These are phyloP conservation scores for Chlorodrepanis virens DNA, from an alignment of 2,113 vertebrate genomes.

Conservation along the genomic window DNA sequence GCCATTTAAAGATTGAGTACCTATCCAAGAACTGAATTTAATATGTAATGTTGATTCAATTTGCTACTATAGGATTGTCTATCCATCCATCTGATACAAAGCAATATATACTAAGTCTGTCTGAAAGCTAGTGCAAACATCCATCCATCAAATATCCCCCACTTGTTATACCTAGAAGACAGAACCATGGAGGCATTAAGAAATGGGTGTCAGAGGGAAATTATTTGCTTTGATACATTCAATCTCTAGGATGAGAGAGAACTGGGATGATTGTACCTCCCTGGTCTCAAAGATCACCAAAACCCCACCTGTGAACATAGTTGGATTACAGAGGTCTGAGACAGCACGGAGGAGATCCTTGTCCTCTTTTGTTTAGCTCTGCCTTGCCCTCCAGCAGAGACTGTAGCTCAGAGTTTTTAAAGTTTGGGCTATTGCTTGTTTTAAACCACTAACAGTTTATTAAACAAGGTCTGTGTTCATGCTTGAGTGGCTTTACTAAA, in stretches of 20 bases:
- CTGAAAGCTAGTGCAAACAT: not conserved
- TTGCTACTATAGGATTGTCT: not conserved
- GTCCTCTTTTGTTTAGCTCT: not conserved
- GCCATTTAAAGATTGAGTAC: not conserved
- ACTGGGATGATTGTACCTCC: not conserved
- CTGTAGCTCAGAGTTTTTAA: not conserved
- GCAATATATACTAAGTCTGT: not conserved
- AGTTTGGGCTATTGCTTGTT: not conserved
- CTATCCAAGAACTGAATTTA: not conserved
- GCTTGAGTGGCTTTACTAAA: not conserved
- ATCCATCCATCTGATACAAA: not conserved
- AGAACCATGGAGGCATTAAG: not conserved
- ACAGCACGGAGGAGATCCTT: not conserved
- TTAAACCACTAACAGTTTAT: not conserved
- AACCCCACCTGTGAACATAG: accelerated
- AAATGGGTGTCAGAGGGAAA: not conserved
- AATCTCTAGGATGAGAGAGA: not conserved
- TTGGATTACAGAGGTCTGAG: not conserved
- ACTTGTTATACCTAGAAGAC: not conserved
- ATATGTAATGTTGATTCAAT: not conserved
- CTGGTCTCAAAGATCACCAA: not conserved
- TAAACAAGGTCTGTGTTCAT: not conserved
- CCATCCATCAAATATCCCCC: not conserved
- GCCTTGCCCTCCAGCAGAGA: not conserved
- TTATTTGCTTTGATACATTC: not conserved